Conservation (phyloP, 2,888 invertebrate species). For the Leucoma salicis region DNA sequence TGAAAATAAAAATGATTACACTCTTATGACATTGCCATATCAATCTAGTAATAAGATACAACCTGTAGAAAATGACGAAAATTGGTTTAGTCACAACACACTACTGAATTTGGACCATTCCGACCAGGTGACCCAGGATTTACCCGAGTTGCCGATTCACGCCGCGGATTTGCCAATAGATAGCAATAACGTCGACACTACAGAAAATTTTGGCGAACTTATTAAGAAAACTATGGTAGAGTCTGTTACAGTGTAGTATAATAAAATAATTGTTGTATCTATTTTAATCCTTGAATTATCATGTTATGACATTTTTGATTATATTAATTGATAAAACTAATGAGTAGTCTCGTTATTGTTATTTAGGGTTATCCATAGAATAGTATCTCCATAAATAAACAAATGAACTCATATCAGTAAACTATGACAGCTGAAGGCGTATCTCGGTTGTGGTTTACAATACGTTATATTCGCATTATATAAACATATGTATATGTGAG, state of each 20-base stretch:
- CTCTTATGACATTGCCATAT: slow-evolving; percentile 84
- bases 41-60: slow-evolving; percentile 86
- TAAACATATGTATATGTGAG: too few relatives aligned
- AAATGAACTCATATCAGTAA: slow-evolving; percentile 13
- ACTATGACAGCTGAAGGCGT: slow-evolving; percentile 15
- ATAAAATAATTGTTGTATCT: slow-evolving; percentile 66
- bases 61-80: slow-evolving; percentile 77
- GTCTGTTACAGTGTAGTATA: slow-evolving; percentile 92
- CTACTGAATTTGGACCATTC: slow-evolving; percentile 63
- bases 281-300: slow-evolving; percentile 65
- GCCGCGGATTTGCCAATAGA: slow-evolving; percentile 42
- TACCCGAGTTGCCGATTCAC: slow-evolving; percentile 44
- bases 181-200: slow-evolving; percentile 50
- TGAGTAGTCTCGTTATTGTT: slow-evolving; percentile 7
- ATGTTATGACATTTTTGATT: slow-evolving; percentile 73
- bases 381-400: slow-evolving; percentile 16
- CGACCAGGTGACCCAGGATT: slow-evolving; percentile 63
- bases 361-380: slow-evolving; percentile 13
- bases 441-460: slow-evolving; percentile 15
- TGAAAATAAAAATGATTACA: slow-evolving; percentile 81
- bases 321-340: slow-evolving; percentile 61
- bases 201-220: slow-evolving; percentile 94
- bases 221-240: slow-evolving; percentile 96
- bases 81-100: slow-evolving; percentile 75
- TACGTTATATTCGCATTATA: slow-evolving; percentile 11